These are phyloP conservation scores for Phymatocera aterrima DNA, from an alignment of 2,888 invertebrate species.

Conservation along the genomic window DNA sequence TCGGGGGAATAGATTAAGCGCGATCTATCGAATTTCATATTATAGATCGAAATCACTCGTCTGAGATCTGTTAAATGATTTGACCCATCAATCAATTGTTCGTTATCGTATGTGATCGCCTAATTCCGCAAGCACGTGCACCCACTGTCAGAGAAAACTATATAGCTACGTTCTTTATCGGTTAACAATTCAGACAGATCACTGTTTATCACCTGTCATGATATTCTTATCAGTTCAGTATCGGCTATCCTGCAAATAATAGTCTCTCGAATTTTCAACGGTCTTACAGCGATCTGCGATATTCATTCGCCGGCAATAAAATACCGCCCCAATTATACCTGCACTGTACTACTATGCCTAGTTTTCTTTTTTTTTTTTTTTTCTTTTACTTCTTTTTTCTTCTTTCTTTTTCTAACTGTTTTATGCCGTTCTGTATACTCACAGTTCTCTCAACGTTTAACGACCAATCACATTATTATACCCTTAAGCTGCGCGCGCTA, in stretches of 20 bases:
- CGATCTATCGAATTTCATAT: background rate
- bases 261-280: background rate
- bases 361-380: too few species aligned
- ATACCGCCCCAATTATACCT: too few species aligned
- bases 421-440: background rate
- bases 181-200: background rate
- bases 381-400: too few species aligned
- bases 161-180: background rate
- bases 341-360: too few species aligned
- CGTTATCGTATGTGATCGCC: background rate
- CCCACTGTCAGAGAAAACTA: background rate
- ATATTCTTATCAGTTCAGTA: background rate
- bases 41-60: slow-evolving; percentile 22
- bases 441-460: background rate
- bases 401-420: background rate
- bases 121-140: background rate
- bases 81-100: slow-evolving; percentile 27
- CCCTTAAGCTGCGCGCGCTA: background rate
- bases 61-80: background rate
- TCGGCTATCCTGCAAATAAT: background rate
- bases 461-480: background rate
- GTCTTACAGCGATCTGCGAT: background rate
- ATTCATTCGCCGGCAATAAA: background rate
- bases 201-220: background rate
- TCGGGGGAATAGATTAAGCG: background rate